These are phyloP conservation scores for Pollenia amentaria DNA, from an alignment of 2,888 invertebrate genomes.

Conservation along the genomic window DNA sequence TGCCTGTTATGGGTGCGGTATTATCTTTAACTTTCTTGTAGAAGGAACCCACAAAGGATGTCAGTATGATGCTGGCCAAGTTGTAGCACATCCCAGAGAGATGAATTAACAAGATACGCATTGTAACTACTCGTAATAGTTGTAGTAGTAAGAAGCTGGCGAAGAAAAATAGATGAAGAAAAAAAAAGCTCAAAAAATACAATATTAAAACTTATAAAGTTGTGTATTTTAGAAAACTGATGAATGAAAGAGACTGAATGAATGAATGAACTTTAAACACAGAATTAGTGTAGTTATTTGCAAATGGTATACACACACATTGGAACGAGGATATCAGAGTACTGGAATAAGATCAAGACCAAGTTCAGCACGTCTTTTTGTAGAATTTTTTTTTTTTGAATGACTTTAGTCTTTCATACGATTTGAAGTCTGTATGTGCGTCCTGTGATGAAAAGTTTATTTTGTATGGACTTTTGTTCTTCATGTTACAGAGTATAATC, in stretches of 20 bases:
- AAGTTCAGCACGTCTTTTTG: too few species aligned
- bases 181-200: neutral
- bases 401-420: slow-evolving; percentile 18
- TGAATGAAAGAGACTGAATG: slow-evolving; percentile 33
- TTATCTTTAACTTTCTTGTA: slow-evolving; percentile 60
- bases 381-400: slow-evolving; percentile 43
- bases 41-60: slow-evolving; percentile 68
- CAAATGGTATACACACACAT: neutral
- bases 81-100: slow-evolving; percentile 61
- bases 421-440: neutral
- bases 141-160: slow-evolving; percentile 6
- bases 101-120: slow-evolving; percentile 73
- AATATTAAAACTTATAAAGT: slow-evolving; percentile 28
- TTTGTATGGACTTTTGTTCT: slow-evolving; percentile 21
- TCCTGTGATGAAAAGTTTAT: slow-evolving; percentile 37
- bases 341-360: too few species aligned
- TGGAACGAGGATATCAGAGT: neutral
- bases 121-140: slow-evolving; percentile 56
- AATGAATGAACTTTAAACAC: slow-evolving; percentile 60
- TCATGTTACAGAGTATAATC: slow-evolving; percentile 60
- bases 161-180: slow-evolving; percentile 25
- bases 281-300: too few species aligned
- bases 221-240: slow-evolving; percentile 67
- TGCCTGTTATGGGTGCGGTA: slow-evolving; percentile 73
- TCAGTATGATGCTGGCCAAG: slow-evolving; percentile 57